phyloP scores from a whole-genome alignment of 2,797 vertebrate genomes.

The Furcifer pardalis region DNA sequence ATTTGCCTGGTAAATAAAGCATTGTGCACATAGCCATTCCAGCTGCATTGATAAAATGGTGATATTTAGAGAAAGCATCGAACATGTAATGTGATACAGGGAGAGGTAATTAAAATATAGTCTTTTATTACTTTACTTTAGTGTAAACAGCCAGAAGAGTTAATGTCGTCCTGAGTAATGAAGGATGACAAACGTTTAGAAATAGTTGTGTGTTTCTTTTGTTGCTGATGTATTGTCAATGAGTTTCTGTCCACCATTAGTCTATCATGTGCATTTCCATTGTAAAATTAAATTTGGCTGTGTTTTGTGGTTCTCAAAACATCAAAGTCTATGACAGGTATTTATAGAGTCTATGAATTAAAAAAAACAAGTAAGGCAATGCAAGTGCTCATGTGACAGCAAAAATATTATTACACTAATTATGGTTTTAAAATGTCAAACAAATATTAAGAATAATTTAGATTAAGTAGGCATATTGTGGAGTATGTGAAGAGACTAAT shows the following conservation, averaged over 20 bases:
- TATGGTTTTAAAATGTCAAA: slow-evolving; percentile 14
- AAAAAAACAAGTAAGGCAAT: neutral
- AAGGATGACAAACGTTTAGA: neutral
- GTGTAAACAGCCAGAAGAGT: neutral
- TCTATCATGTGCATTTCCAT: slow-evolving; percentile 11
- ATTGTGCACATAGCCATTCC: slow-evolving; percentile 8
- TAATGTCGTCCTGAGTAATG: neutral
- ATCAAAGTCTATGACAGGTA: neutral
- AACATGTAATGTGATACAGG: slow-evolving; percentile 7
- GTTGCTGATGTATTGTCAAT: slow-evolving; percentile 9
- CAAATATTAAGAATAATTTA: slow-evolving; percentile 21
- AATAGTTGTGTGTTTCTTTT: slow-evolving; percentile 14
- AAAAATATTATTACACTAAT: slow-evolving; percentile 3
- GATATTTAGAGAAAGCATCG: slow-evolving; percentile 22
- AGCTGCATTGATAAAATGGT: slow-evolving; percentile 14
- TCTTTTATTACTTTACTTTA: neutral
- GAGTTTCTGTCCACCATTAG: neutral
- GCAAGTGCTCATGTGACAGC: neutral
- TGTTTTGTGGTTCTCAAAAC: slow-evolving; percentile 22
- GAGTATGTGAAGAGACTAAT: neutral
- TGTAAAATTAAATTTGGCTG: slow-evolving; percentile 35
- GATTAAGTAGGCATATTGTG: neutral
- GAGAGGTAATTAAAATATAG: slow-evolving; percentile 21
- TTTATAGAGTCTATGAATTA: neutral
- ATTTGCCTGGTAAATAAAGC: slow-evolving; percentile 14